phyloP scores from a whole-genome alignment of 2,888 invertebrate species.

The Phortica okadai region DNA sequence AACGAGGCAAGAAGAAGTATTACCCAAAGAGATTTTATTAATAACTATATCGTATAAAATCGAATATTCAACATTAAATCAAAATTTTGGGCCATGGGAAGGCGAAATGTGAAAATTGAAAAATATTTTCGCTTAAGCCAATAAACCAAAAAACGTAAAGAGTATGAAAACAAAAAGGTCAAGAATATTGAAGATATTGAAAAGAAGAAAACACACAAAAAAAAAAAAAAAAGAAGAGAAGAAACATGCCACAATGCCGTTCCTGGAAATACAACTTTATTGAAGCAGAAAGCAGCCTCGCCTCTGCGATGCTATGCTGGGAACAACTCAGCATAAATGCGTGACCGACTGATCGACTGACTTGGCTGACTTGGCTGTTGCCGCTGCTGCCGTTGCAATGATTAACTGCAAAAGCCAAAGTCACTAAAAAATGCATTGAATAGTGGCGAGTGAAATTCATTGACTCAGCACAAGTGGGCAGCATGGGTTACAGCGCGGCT shows the following conservation, averaged over 20 bases:
- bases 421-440: constrained; percentile 24
- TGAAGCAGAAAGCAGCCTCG: background rate
- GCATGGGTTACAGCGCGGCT: background rate
- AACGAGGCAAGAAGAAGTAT: background rate
- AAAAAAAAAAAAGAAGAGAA: background rate
- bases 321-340: constrained; percentile 7
- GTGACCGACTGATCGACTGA: constrained; percentile 31
- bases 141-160: constrained; percentile 16
- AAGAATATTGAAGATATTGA: constrained; percentile 18
- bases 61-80: constrained; percentile 56
- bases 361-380: constrained; percentile 12
- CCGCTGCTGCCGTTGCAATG: constrained; percentile 12
- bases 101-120: constrained; percentile 69
- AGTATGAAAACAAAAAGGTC: background rate
- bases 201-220: no score
- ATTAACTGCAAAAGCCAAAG: constrained; percentile 32
- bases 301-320: background rate
- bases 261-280: constrained; percentile 32
- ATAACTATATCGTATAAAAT: constrained; percentile 30
- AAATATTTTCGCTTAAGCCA: constrained; percentile 41
- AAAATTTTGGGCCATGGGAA: constrained; percentile 52
- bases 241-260: background rate
- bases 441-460: constrained; percentile 32
- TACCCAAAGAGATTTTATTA: constrained; percentile 27
- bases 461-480: constrained; percentile 33